These are phyloP conservation scores for Peromyscus aztecus DNA, from an alignment of 2,797 vertebrate genomes.

Conservation along the genomic window DNA sequence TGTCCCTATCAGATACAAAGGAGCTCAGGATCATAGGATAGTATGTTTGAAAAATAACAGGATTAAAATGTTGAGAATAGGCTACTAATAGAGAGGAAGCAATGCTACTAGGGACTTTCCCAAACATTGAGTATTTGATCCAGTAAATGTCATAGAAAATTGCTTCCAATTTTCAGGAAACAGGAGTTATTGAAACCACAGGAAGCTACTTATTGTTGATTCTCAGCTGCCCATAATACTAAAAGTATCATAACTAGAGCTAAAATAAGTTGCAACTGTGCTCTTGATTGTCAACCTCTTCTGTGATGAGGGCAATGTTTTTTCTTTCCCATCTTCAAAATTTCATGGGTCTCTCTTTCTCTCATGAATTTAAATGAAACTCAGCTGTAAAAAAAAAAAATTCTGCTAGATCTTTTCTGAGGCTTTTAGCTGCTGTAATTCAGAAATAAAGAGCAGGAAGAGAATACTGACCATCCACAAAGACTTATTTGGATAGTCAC, in stretches of 20 bases:
- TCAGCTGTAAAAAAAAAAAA: background rate
- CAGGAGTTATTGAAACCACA: background rate
- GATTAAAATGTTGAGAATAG: background rate
- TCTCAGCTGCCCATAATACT: background rate
- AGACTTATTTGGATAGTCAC: background rate
- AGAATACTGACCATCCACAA: background rate
- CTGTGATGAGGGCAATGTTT: background rate
- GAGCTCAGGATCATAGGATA: background rate
- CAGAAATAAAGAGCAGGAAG: background rate
- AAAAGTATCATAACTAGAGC: background rate
- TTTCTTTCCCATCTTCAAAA: background rate
- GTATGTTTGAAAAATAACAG: background rate
- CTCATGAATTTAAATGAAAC: background rate
- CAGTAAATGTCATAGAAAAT: slow-evolving; percentile 38
- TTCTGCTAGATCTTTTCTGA: background rate
- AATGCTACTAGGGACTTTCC: background rate
- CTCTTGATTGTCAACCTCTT: rapidly evolving
- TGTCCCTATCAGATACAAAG: background rate
- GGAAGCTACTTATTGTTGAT: background rate
- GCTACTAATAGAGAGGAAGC: background rate
- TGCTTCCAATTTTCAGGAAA: slow-evolving; percentile 8
- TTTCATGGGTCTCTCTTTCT: background rate
- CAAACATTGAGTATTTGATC: background rate
- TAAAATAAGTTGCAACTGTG: background rate
- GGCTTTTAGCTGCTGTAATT: background rate